A percentile compares a stretch with the other conserved stretches of the same genome.
Evolutionary conservation across 2,888 invertebrate genomes (phyloP).

Genomic region (Drosophila dives): DNA sequence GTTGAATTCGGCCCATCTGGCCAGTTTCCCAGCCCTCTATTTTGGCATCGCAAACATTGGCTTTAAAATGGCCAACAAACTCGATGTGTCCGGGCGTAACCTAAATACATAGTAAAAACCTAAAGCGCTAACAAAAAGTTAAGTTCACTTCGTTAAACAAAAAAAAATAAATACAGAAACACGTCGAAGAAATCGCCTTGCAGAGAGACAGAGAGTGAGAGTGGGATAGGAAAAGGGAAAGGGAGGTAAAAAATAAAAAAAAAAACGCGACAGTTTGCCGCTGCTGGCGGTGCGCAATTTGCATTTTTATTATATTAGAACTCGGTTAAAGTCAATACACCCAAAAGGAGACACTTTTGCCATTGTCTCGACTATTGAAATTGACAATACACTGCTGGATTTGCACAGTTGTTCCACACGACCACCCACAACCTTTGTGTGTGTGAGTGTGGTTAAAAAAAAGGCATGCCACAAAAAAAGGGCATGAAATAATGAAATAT

Average conservation of each 20-base stretch:
- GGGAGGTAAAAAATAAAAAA: conserved; percentile 1
- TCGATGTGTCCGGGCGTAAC: conserved; percentile 34
- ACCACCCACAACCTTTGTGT: not conserved
- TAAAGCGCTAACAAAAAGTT: conserved; percentile 59
- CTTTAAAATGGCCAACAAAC: conserved; percentile 35
- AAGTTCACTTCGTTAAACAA: conserved; percentile 65
- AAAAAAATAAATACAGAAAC: conserved; percentile 14
- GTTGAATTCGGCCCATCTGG: conserved; percentile 20
- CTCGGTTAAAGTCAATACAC: conserved; percentile 76
- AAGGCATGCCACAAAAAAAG: conserved; percentile 34
- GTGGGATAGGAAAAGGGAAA: not conserved
- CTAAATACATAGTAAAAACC: conserved; percentile 54
- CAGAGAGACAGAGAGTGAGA: conserved; percentile 5
- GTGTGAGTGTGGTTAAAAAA: conserved; percentile 25
- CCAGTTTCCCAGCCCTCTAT: conserved; percentile 28
- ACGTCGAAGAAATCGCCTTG: not conserved
- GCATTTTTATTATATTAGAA: conserved; percentile 82
- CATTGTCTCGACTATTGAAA: conserved; percentile 60
- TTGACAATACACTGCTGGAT: conserved; percentile 46
- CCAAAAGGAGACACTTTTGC: conserved; percentile 44
- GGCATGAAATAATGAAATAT: conserved; percentile 56
- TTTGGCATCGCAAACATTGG: conserved; percentile 16
- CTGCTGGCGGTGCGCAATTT: conserved; percentile 71
- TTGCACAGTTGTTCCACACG: not conserved
- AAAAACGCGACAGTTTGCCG: conserved; percentile 50